phyloP scores from a whole-genome alignment of 1,140 invertebrate species.

The Saccostrea cuccullata region DNA sequence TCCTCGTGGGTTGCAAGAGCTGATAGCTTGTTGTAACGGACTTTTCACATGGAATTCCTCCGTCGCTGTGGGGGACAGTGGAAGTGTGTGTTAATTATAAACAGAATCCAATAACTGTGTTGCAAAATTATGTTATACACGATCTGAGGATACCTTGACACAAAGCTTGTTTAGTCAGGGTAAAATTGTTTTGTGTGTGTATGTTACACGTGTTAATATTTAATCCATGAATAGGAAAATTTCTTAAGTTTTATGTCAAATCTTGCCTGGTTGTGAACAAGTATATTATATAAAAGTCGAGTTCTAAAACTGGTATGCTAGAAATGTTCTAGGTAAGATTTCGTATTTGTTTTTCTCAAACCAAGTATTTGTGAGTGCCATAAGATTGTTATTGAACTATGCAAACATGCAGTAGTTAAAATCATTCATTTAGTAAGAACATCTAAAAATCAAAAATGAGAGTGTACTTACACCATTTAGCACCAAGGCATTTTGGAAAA shows the following conservation, averaged over 20 bases:
- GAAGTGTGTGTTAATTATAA: neutral
- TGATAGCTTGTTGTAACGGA: neutral
- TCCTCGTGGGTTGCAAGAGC: neutral
- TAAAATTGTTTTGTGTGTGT: neutral
- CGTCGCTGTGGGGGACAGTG: neutral
- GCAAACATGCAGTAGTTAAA: constrained; percentile 11
- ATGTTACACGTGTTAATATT: neutral
- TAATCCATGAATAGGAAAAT: neutral
- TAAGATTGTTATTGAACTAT: neutral
- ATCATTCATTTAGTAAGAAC: neutral
- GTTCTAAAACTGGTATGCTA: neutral
- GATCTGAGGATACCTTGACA: neutral
- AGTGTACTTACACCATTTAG: no score
- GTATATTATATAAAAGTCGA: neutral
- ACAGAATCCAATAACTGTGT: neutral
- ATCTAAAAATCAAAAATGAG: no score
- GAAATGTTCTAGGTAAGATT: neutral
- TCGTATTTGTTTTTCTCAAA: neutral
- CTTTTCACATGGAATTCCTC: constrained; percentile 1
- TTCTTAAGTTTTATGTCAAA: constrained; percentile 6
- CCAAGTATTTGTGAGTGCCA: constrained; percentile 23
- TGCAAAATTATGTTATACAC: neutral
- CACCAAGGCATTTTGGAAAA: neutral
- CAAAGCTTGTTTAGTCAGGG: neutral
- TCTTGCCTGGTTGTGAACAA: constrained; percentile 17